These are phyloP conservation scores for Diachrysia chrysitis DNA, from an alignment of 2,888 invertebrate species.

Conservation along the genomic window DNA sequence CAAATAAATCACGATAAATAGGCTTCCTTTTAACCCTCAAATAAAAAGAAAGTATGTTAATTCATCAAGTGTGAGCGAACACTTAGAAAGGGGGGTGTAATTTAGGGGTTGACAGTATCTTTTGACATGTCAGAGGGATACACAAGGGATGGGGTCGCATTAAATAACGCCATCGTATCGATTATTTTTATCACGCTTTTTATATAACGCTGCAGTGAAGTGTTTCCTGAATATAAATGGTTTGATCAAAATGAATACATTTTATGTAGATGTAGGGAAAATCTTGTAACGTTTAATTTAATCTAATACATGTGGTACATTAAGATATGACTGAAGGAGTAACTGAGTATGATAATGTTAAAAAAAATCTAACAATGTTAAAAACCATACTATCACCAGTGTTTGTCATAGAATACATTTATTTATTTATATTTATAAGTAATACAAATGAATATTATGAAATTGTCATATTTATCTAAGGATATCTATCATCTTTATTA, in stretches of 20 bases:
- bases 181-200: constrained; percentile 47
- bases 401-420: too few species aligned
- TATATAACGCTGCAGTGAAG: constrained; percentile 10
- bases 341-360: too few species aligned
- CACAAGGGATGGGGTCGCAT: constrained; percentile 63
- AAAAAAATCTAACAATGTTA: too few species aligned
- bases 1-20: constrained; percentile 4
- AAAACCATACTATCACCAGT: too few species aligned
- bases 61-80: constrained; percentile 52
- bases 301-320: too few species aligned
- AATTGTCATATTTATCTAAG: too few species aligned
- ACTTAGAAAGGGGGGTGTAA: constrained; percentile 57
- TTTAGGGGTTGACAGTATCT: constrained; percentile 70
- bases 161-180: constrained; percentile 58
- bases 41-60: constrained; percentile 12
- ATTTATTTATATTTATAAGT: too few species aligned
- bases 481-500: too few species aligned
- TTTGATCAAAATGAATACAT: not conserved
- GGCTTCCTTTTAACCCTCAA: constrained; percentile 4
- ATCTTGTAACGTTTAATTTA: not conserved
- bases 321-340: too few species aligned
- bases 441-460: too few species aligned
- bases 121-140: constrained; percentile 66
- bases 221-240: constrained; percentile 14
- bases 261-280: not conserved